Base-by-base conservation (phyloP, 2,113 vertebrate genomes). In the Excalfactoria chinensis region DNA sequence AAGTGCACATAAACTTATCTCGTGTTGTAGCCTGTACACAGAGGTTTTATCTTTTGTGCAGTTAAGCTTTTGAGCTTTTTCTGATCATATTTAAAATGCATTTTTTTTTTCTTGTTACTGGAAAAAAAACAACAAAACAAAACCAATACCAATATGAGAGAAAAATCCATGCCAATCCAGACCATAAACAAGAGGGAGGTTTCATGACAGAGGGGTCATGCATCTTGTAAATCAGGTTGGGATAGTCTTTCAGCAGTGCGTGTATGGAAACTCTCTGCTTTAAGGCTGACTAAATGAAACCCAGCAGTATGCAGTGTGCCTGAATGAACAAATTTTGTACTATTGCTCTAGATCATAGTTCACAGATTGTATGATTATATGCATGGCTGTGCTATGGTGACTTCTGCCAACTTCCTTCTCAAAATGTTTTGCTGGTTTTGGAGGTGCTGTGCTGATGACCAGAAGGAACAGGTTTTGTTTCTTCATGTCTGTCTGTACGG, bases 381-480 rank as follows among this genome's bases (percentile, higher is more conserved):
- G 49, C 44, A 44, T 44, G 53, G 70, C 48, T 86, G n/a, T 71
- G 35, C 40, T 90, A 49, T 44, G 44, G 2, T 13, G 46, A 2
- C 55, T 68, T 43, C 59, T 93, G 68, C 82, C 49, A 59, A 11
- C 78, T 91, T 79, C 46, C 51, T 89, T 41, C 49, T 95, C 60
- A 75, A 89, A 32, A 67, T 70, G 30, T 60, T 92, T 34, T 77
- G 11, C 72, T 86, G 48, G 26, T 66, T 89, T 90, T 86, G 69
- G 72, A 90, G 63, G 68, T n/a, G 2, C 48, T 58, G 51, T 74
- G 73, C 25, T 64, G 70, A 86, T 68, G 56, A 62, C 30, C 86
- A 84, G 73, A 84, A 88, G 62, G 69, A 93, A 19, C 32, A 71
- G 58, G 62, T 77, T 89, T 85, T 81, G 41, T 81, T 90, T 88